Base-by-base conservation (phyloP, 2,797 vertebrate species). In the Pygocentrus nattereri region DNA sequence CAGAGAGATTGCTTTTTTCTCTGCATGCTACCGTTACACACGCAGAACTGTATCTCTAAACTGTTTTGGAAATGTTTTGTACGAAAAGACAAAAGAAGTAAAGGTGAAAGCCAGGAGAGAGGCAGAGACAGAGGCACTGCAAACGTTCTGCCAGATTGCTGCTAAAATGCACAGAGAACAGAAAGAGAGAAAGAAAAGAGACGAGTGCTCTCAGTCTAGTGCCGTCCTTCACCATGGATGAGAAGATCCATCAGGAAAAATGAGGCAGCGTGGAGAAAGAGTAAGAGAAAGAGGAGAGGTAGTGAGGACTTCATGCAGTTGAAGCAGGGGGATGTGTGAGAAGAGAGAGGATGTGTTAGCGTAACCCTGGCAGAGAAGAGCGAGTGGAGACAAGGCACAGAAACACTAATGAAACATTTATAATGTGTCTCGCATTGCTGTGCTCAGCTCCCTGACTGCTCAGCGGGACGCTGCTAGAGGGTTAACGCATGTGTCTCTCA, bases 391-490 rank as follows among this genome's bases (percentile, higher is more conserved):
- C 79, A 77, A 84, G 69, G 84, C 82, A 74, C 74, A 76, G 84
- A 76, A 82, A 76, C 81, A 78, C 87, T 88, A 86, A 87, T 91
- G 86, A 90, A 90, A 92, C 87, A 87, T 90, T 90, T 84, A 89
- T 85, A 91, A 88, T 88, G 80, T 86, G 81, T 87, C 86, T 86
- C 77, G 79, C 81, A 84, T 85, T 80, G 83, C 87, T 88, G 81
- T 64, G 82, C 85, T 81, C 83, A 73, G 84, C 85, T 76, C 81
- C 76, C 76, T 88, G 84, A 86, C 70, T 79, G 70, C 59, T 85
- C 81, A 79, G 86, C 86, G 73, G 38, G 50, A 84, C 84, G 69
- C 65, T 68, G 78, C 80, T 83, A 34, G 59, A 62, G 85, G 78
- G 84, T 49, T 58, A 64, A 12, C 0, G 27, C 41, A 25, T 25